Evolutionary conservation across 2,888 invertebrate genomes (phyloP).

Genomic region (Netelia virgata): DNA sequence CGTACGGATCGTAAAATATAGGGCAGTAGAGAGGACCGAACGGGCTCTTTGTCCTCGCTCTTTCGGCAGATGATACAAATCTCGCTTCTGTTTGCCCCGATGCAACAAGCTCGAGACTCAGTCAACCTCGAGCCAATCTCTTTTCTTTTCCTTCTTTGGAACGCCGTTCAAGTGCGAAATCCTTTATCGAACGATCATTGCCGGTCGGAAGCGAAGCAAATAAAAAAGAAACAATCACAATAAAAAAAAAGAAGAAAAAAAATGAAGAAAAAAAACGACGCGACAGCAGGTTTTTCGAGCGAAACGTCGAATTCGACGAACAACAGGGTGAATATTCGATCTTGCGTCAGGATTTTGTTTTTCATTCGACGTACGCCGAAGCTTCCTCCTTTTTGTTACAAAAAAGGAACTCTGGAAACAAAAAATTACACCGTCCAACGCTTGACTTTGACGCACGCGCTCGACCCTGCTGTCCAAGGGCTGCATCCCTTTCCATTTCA

Average conservation of each 20-base stretch:
- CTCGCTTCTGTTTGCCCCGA: conserved; percentile 5
- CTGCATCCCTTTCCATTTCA: conserved; percentile 1
- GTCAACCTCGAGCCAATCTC: conserved; percentile 31
- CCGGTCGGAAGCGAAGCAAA: not conserved
- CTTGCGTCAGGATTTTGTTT: not conserved
- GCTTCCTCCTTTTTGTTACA: not conserved
- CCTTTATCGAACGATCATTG: not conserved
- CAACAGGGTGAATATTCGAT: not conserved
- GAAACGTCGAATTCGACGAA: not conserved
- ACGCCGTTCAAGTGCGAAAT: conserved; percentile 19
- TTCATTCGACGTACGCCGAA: not conserved
- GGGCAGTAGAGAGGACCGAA: not conserved
- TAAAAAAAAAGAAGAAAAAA: not conserved
- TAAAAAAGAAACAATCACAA: not conserved
- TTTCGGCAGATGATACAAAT: conserved; percentile 42
- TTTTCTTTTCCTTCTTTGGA: conserved; percentile 8
- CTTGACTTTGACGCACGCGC: conserved; percentile 1
- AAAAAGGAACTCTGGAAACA: not conserved
- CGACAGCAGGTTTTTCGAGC: not conserved
- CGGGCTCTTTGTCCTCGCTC: conserved; percentile 29
- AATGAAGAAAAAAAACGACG: not conserved
- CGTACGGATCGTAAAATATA: conserved; percentile 19
- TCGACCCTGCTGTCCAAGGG: not conserved
- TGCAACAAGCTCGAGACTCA: conserved; percentile 18
- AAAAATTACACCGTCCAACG: not conserved